A percentile compares a stretch with the other conserved stretches of the same genome.
These are phyloP conservation scores for Mimumesa dahlbomi DNA, from an alignment of 2,888 invertebrate genomes.

Conservation along the genomic window DNA sequence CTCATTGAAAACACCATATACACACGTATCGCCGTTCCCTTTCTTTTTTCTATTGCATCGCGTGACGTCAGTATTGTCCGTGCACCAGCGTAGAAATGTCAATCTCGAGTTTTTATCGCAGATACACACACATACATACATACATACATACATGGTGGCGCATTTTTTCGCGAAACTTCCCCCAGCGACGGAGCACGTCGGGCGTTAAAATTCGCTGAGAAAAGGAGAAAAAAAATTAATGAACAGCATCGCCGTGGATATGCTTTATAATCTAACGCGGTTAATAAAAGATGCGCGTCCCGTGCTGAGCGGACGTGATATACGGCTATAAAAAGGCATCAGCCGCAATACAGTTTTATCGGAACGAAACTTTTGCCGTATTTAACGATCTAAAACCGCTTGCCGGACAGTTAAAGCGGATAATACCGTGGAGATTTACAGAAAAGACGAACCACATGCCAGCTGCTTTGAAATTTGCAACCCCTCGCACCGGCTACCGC, in stretches of 20 bases:
- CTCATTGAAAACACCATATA: constrained; percentile 2
- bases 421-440: background rate
- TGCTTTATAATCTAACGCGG: constrained; percentile 46
- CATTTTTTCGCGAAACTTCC: constrained; percentile 15
- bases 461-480: no score
- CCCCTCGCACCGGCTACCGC: no score
- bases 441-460: background rate
- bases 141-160: no score
- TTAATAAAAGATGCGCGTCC: constrained; percentile 55
- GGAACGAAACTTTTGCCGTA: constrained; percentile 24
- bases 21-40: background rate
- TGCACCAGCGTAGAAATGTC: constrained; percentile 10
- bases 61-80: background rate
- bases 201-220: constrained; percentile 38
- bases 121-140: no score
- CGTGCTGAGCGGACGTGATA: constrained; percentile 31
- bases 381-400: constrained; percentile 36
- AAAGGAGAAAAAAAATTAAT: constrained; percentile 38
- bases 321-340: constrained; percentile 29
- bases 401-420: constrained; percentile 12
- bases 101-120: constrained; percentile 21
- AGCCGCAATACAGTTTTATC: constrained; percentile 37
- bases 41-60: constrained; percentile 1
- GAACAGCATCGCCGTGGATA: constrained; percentile 38
- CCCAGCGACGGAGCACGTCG: constrained; percentile 19